phyloP scores from a whole-genome alignment of 2,888 invertebrate species.

The Acleris cristana region DNA sequence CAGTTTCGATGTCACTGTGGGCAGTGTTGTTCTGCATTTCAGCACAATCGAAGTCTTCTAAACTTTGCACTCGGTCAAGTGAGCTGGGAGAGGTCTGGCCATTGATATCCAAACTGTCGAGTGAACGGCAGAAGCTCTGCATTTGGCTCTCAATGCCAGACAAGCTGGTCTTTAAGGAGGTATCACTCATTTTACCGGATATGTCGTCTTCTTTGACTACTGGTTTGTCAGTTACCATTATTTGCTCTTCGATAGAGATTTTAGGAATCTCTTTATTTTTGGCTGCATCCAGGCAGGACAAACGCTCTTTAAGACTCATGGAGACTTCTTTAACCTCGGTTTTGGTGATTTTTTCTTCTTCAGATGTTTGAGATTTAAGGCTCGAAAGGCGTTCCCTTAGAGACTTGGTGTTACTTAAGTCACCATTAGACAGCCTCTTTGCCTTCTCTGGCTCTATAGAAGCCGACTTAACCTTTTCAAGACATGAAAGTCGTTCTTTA shows the following conservation, averaged over 20 bases:
- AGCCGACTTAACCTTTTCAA: conserved; percentile 82
- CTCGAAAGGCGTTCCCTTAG: conserved; percentile 78
- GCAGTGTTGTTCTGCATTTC: conserved; percentile 84
- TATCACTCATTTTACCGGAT: conserved; percentile 61
- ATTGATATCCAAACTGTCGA: conserved; percentile 86
- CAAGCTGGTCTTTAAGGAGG: conserved; percentile 67
- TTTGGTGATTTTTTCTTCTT: conserved; percentile 71
- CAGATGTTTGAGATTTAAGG: conserved; percentile 73
- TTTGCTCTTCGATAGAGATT: conserved; percentile 70
- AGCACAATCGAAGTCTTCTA: conserved; percentile 85
- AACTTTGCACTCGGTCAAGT: conserved; percentile 86
- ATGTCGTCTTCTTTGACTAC: conserved; percentile 55
- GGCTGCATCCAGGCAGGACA: conserved; percentile 79
- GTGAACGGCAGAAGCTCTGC: conserved; percentile 85
- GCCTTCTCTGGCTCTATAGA: conserved; percentile 75
- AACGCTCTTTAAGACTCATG: conserved; percentile 80
- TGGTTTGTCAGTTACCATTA: conserved; percentile 56
- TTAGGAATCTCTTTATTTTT: conserved; percentile 78
- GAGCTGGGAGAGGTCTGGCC: conserved; percentile 80
- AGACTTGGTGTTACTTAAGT: conserved; percentile 70
- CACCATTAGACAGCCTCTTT: conserved; percentile 75
- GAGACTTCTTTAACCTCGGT: conserved; percentile 78
- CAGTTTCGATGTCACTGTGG: conserved; percentile 86
- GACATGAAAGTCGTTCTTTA: conserved; percentile 85
- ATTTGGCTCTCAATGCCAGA: conserved; percentile 82